Conservation (phyloP, 2,113 vertebrate genomes). For the Dipodomys stephensi region DNA sequence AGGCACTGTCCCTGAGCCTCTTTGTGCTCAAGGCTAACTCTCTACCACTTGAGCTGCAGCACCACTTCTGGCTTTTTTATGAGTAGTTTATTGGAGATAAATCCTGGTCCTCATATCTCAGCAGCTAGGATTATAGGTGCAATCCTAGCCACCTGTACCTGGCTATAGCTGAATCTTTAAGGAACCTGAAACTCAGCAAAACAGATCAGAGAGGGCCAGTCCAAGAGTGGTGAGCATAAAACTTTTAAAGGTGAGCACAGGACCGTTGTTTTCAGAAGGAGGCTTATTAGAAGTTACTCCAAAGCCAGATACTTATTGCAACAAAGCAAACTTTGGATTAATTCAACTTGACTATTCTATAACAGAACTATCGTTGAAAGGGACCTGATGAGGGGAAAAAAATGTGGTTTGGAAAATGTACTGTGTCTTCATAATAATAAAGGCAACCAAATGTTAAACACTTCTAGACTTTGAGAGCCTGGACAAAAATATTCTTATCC, state of each 20-base stretch:
- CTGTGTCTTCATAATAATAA: constrained; percentile 61
- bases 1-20: no score
- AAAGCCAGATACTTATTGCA: constrained; percentile 65
- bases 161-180: not conserved
- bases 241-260: not conserved
- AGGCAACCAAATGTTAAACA: not conserved
- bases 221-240: not conserved
- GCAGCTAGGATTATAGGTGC: no score
- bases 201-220: not conserved
- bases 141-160: no score
- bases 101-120: no score
- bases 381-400: constrained; percentile 47
- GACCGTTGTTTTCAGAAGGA: not conserved
- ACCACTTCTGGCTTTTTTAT: no score
- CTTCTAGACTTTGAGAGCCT: not conserved
- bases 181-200: constrained; percentile 1
- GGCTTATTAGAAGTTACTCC: not conserved
- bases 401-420: constrained; percentile 66
- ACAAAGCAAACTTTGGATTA: constrained; percentile 76
- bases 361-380: constrained; percentile 71
- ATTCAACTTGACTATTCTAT: constrained; percentile 66
- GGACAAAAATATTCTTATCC: constrained; percentile 8
- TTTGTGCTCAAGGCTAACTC: no score
- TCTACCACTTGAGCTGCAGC: no score
- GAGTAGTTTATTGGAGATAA: no score